Conservation (phyloP, 2,113 vertebrate species). For the Bombycilla garrulus region DNA sequence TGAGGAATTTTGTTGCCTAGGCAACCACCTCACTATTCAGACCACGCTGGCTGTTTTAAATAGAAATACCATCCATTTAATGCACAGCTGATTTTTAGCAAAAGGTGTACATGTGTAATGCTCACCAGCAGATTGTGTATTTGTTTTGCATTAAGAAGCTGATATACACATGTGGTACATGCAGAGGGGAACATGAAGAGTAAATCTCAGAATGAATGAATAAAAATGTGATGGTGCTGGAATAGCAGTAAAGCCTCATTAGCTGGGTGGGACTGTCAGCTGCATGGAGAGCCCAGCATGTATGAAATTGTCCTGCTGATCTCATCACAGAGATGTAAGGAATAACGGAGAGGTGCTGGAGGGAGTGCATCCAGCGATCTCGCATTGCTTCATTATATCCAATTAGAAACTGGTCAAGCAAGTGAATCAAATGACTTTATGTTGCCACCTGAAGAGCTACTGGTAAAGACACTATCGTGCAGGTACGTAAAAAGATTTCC, state of each 20-base stretch:
- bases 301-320: neutral
- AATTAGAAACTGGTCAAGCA: neutral
- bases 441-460: neutral
- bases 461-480: neutral
- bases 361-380: neutral
- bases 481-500: neutral
- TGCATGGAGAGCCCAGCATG: accelerated
- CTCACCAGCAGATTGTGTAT: accelerated
- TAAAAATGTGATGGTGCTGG: accelerated
- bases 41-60: neutral
- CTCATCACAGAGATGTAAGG: neutral
- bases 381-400: neutral
- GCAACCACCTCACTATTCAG: neutral
- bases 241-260: neutral
- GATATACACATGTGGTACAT: neutral
- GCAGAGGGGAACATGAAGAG: neutral
- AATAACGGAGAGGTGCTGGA: neutral
- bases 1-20: slow-evolving; percentile 35
- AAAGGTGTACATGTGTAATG: neutral
- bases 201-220: neutral
- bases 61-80: neutral
- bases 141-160: neutral
- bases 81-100: neutral
- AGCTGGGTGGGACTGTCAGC: neutral
- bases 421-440: neutral